Evolutionary conservation across 2,888 invertebrate species (phyloP), one percentile per base, ranked within the genome.

Genomic region (Itoplectis maculator): DNA sequence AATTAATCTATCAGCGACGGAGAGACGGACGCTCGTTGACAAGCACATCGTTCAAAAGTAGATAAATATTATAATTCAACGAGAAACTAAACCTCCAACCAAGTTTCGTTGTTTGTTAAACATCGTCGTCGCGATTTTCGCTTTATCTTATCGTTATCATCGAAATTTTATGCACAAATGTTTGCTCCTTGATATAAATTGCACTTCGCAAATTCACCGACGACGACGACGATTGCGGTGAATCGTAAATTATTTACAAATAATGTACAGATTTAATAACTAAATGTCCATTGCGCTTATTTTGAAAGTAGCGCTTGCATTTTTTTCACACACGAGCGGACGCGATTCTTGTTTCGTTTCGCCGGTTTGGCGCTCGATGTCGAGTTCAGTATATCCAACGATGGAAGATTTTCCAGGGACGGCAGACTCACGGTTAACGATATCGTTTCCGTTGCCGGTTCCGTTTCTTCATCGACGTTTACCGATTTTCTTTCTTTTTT

Each of bases 61-160:
- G n/a, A n/a, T n/a, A n/a, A n/a, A n/a, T n/a, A n/a, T n/a, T n/a
- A n/a, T n/a, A n/a, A n/a, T n/a, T 98, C 97, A 51, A 95, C 92
- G 40, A 97, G 93, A 87, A 97, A 95, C 91, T 96, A 97, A 92
- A 20, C 96, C 93, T 93, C 84, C 74, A 91, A 91, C 8, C 49
- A 56, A n/a, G 35, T 35, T 75, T 70, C 66, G 85, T 65, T 15
- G 56, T 76, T 80, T 54, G 61, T 77, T 90, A 83, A 20, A 47
- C 35, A 65, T 37, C 61, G 15, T 51, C 35, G n/a, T 11, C 45
- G 61, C 63, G n/a, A 45, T 37, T 70, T 51, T 18, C 75, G 73
- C 56, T 59, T 66, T 56, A 23, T 65, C 47, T 35, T 45, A 68
- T 68, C 68, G 29, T 59, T 59, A 23, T 49, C 54, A 11, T 54